phyloP scores from a whole-genome alignment of 2,113 vertebrate genomes.

The Microtus oregoni region DNA sequence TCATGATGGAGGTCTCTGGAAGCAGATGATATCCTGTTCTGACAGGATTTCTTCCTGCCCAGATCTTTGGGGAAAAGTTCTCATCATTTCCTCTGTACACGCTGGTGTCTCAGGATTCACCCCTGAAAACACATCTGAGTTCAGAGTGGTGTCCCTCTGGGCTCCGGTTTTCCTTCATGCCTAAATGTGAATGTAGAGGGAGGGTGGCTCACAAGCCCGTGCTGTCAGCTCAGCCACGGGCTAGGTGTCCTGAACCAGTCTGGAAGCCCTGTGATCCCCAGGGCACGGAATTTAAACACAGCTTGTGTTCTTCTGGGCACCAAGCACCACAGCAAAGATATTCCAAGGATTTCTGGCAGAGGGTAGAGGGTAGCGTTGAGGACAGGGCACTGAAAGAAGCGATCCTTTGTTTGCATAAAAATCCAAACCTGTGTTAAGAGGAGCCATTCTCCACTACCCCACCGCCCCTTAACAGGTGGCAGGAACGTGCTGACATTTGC shows the following conservation, averaged over 20 bases:
- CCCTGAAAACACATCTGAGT: neutral
- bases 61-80: neutral
- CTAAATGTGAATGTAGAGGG: neutral
- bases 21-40: neutral
- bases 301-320: constrained; percentile 46
- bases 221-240: neutral
- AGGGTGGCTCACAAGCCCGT: neutral
- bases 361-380: neutral
- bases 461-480: constrained; percentile 82
- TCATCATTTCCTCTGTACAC: neutral
- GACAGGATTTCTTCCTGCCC: neutral
- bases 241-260: neutral
- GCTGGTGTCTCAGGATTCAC: neutral
- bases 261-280: neutral
- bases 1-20: neutral
- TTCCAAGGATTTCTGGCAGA: constrained; percentile 75
- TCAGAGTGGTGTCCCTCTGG: neutral
- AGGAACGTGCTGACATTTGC: constrained; percentile 83
- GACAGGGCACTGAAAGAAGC: constrained; percentile 69
- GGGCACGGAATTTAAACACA: constrained; percentile 22
- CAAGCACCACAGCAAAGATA: constrained; percentile 73
- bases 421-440: constrained; percentile 80
- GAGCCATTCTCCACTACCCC: constrained; percentile 41
- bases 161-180: neutral
- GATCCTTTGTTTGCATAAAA: constrained; percentile 82